Evolutionary conservation across 2,797 vertebrate genomes (phyloP).

Genomic region (Thunnus albacares): DNA sequence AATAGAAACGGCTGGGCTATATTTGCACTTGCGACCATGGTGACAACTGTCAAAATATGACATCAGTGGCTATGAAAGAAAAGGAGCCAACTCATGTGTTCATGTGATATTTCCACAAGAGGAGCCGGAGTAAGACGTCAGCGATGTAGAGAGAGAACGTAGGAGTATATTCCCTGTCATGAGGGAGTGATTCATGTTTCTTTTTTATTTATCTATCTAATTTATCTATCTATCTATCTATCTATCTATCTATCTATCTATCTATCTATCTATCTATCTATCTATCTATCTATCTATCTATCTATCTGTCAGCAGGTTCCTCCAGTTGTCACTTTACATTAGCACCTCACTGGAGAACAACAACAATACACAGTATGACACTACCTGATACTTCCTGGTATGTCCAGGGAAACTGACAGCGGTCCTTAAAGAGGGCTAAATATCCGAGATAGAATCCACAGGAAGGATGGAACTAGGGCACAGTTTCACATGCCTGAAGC

Average conservation of each 20-base stretch:
- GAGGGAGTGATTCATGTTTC: constrained; percentile 30
- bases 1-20: constrained; percentile 62
- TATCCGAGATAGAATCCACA: constrained; percentile 38
- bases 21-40: constrained; percentile 70
- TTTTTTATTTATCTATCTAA: background rate
- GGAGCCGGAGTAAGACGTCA: background rate
- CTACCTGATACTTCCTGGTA: constrained; percentile 46
- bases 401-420: constrained; percentile 22
- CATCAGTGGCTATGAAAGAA: constrained; percentile 63
- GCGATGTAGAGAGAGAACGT: background rate
- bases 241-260: constrained; percentile 5
- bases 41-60: constrained; percentile 64
- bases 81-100: constrained; percentile 40
- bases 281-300: constrained; percentile 6
- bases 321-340: background rate
- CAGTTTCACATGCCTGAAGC: constrained; percentile 61
- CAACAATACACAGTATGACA: constrained; percentile 4
- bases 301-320: background rate
- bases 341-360: constrained; percentile 2
- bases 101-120: constrained; percentile 38
- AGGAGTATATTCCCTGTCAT: constrained; percentile 15
- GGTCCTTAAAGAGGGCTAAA: constrained; percentile 27
- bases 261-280: background rate
- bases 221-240: constrained; percentile 11
- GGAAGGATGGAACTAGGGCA: constrained; percentile 51